Evolutionary conservation across 2,113 vertebrate species (phyloP).

Genomic region (Ciconia boyciana): DNA sequence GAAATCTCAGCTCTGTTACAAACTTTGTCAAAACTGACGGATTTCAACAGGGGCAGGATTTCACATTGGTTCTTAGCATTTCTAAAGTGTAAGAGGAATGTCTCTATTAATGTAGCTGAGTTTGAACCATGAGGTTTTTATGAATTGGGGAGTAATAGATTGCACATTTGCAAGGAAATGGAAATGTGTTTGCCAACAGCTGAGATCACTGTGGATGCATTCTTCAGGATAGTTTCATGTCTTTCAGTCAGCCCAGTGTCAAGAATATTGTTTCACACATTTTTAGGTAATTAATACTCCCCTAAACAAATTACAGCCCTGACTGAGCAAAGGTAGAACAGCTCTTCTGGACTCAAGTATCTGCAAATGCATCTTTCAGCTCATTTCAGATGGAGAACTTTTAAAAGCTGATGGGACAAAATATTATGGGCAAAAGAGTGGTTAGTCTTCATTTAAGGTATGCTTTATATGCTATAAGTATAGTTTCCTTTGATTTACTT

Average conservation of each 20-base stretch:
- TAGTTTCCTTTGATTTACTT: neutral
- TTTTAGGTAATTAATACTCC: neutral
- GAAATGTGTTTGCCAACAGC: neutral
- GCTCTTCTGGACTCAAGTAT: neutral
- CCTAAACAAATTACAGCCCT: neutral
- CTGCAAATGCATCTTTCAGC: neutral
- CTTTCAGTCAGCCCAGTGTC: neutral
- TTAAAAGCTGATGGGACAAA: neutral
- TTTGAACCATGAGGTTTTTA: neutral
- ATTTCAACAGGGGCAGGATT: neutral
- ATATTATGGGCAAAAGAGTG: neutral
- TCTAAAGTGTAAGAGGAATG: neutral
- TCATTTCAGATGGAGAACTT: neutral
- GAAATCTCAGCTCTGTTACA: neutral
- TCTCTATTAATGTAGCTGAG: neutral
- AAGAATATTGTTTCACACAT: neutral
- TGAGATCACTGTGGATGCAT: neutral
- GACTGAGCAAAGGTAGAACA: neutral
- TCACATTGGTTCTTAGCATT: neutral
- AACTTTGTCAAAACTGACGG: neutral
- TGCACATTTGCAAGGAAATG: neutral
- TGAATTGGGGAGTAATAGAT: neutral
- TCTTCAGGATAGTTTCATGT: neutral
- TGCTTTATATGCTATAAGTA: neutral
- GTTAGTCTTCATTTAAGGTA: neutral